phyloP scores from a whole-genome alignment of 2,797 vertebrate genomes.

The Phrynocephalus guinanensis region DNA sequence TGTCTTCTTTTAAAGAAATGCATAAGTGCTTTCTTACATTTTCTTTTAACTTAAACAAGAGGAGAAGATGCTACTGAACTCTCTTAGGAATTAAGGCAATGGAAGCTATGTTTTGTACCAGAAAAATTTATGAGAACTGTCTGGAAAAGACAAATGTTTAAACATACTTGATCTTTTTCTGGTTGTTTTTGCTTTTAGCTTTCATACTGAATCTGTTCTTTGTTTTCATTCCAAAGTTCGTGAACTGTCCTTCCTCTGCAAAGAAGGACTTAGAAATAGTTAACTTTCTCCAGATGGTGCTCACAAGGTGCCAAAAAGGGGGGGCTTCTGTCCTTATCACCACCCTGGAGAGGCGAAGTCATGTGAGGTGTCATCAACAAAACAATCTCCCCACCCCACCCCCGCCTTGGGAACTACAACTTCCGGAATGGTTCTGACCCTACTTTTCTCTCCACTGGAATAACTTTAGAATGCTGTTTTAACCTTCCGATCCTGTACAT shows the following conservation, averaged over 20 bases:
- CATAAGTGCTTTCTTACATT: constrained; percentile 67
- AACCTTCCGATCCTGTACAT: too few relatives aligned
- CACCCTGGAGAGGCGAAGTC: too few relatives aligned
- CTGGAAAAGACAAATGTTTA: constrained; percentile 65
- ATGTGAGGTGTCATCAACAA: too few relatives aligned
- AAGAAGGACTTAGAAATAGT: neutral
- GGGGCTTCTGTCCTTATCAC: too few relatives aligned
- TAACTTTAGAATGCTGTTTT: too few relatives aligned
- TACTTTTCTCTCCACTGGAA: too few relatives aligned
- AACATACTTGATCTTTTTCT: constrained; percentile 39
- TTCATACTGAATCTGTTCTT: neutral
- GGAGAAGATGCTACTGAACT: constrained; percentile 69
- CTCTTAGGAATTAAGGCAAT: constrained; percentile 60
- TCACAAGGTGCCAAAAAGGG: too few relatives aligned
- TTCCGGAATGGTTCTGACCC: too few relatives aligned
- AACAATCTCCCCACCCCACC: too few relatives aligned
- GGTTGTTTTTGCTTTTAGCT: constrained; percentile 13
- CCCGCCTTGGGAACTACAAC: too few relatives aligned
- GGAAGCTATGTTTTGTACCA: constrained; percentile 80
- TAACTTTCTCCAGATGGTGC: too few relatives aligned
- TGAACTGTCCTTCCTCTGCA: neutral
- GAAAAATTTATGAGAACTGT: constrained; percentile 69
- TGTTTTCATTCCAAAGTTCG: constrained; percentile 3
- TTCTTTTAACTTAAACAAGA: constrained; percentile 26
- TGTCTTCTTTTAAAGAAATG: constrained; percentile 61